Evolutionary conservation across 2,888 invertebrate genomes (phyloP), one percentile per base, ranked within the genome.

Genomic region (Epistrophe eligans): DNA sequence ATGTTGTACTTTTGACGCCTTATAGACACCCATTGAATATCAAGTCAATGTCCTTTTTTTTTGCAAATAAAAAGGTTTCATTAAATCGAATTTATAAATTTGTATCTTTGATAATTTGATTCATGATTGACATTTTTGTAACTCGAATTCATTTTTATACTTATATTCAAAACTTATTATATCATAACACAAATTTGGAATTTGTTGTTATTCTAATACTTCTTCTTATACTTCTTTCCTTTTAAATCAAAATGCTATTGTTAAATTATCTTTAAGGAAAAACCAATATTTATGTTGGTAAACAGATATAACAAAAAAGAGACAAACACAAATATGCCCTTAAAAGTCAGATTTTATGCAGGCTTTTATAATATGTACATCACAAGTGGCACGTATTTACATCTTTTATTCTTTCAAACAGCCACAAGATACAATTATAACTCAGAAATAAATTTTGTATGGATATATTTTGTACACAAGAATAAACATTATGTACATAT

Each of bases 391-490:
- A 67, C 38, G 67, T 50, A 50, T 50, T 50, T 35, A 50, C 15
- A 50, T 8, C 35, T 19, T 48, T 58, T 19, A 66, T 48, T 48
- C 66, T 8, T 66, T 17, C 50, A 50, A 38, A 67, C 45, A 67
- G 50, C 43, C 43, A 67, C 50, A 50, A 67, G 43, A 50, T 32
- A 67, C 17, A 67, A 50, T 38, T 35, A 35, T 67, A 35, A 15
- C 19, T 32, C 0, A 24, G 17, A 67, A 50, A 67, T 35, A 50
- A 50, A 50, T 67, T 50, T 15, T 38, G 19, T 50, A 50, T 38
- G 50, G 50, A 50, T 35, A 50, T 35, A 50, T 50, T 50, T 35
- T 8, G 13, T 15, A 48, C n/a, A 43, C 9, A 43, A 1, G 45
- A 28, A 28, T 45, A 45, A 24, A 24, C 4, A 7, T n/a, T n/a